Base-by-base conservation (phyloP, 2,888 invertebrate genomes). In the Chirona hameri region DNA sequence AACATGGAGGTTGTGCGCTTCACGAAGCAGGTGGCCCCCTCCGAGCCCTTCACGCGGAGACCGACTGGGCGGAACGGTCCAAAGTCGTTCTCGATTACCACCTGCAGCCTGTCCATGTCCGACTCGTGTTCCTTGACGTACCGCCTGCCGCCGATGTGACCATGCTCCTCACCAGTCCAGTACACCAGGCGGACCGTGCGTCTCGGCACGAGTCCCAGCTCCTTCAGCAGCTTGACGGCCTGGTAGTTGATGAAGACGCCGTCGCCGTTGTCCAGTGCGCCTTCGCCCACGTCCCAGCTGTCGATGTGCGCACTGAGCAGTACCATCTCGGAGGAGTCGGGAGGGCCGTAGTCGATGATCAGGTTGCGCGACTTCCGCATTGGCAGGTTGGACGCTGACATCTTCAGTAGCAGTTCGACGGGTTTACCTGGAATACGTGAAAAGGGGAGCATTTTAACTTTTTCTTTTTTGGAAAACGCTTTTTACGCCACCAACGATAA, bases 261-360 rank as follows among this genome's bases (percentile, higher is more conserved):
- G 83, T 93, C 95, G 7, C 88, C 89, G 86, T 95, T 95, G 87
- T 95, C 95, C 94, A 95, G 94, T 10, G 95, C 95, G 27, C 95
- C 95, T 86, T 93, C 91, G 0, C 95, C 95, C 21, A 95, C 93
- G 88, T 95, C 95, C 95, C 95, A 95, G 86, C 94, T 94, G 86
- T 95, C 95, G 48, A 95, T 90, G 87, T 95, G 95, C 21, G 95
- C 95, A 4, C 94, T 94, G 29, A 95, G 91, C 31, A 95, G 89
- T 0, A 95, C 94, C 0, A 93, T 89, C 84, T 91, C 89, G 55
- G 90, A 88, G 0, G 90, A 89, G 21, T 87, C 83, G 29, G 87
- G 85, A 10, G 80, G 80, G 86, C 87, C 88, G 18, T 93, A 89
- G 88, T 95, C 94, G 1, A 92, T 91, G 15, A 95, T 88, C 0